Evolutionary conservation across 1,140 invertebrate species (phyloP), one percentile per base, ranked within the genome.

Genomic region (Cylas formicarius): DNA sequence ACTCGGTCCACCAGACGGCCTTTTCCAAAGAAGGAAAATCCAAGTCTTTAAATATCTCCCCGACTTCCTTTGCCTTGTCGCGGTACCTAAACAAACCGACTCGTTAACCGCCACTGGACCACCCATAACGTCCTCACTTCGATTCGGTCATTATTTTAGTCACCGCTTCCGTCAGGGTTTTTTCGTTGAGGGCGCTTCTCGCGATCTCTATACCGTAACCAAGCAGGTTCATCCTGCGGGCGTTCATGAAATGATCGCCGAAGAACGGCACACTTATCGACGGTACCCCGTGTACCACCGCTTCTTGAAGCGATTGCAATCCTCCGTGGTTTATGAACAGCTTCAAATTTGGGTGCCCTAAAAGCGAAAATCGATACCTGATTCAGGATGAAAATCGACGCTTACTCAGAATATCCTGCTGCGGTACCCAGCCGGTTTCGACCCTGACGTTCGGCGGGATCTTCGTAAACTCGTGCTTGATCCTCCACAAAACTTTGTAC

Each of bases 381-480:
- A n/a, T n/a, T n/a, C n/a, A n/a, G 13, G 32, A 43, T 26, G 6
- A 33, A 21, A 32, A 1, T 26, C 53, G n/a, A 2, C 7, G 40
- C 45, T 44, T 54, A 60, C 53, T 29, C 33, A 58, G 44, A 48
- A 61, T 44, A 23, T 49, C 55, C 29, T 50, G 51, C 52, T 84
- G 80, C 1, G 78, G 78, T 14, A 3, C 27, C 14, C 79, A 53
- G 78, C 80, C 82, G 44, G 72, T 73, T 2, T 70, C 61, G 23
- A 72, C 65, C 42, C 72, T 64, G 7, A 80, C 66, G 51, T 80
- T 81, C 0, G 61, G 32, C 0, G 72, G 66, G 13, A 66, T 50
- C 20, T 60, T 58, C 5, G 57, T 39, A 34, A 68, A 20, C 19
- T 72, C 62, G 9, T 64, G 52, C 45, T 81, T 72, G 52, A 73